Evolutionary conservation across 2,888 invertebrate genomes (phyloP).

Genomic region (Eristalinus sepulchralis): DNA sequence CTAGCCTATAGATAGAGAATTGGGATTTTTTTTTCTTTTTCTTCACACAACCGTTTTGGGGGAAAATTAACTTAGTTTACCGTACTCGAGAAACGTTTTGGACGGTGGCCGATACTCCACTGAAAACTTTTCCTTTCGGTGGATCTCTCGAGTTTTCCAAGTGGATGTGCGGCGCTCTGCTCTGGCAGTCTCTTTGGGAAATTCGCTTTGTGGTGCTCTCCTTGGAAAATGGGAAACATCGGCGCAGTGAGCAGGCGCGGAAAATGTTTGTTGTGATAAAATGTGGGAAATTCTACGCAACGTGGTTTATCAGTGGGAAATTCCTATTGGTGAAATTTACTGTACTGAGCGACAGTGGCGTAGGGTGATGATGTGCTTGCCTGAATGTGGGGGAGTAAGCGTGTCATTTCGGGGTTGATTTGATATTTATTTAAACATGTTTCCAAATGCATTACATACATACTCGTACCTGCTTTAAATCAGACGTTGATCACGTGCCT

Average conservation of each 20-base stretch:
- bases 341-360: slow-evolving; percentile 37
- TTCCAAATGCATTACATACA: too few relatives aligned
- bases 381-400: background rate
- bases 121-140: slow-evolving; percentile 70
- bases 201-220: slow-evolving; percentile 41
- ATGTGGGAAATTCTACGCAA: slow-evolving; percentile 61
- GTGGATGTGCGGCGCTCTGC: slow-evolving; percentile 33
- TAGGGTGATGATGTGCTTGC: slow-evolving; percentile 4
- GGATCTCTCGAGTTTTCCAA: slow-evolving; percentile 67
- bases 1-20: background rate
- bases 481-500: too few relatives aligned
- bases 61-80: slow-evolving; percentile 27
- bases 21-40: background rate
- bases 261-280: slow-evolving; percentile 70
- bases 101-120: slow-evolving; percentile 72
- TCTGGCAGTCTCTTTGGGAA: slow-evolving; percentile 22
- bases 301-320: slow-evolving; percentile 70
- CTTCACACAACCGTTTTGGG: slow-evolving; percentile 54
- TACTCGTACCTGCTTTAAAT: too few relatives aligned
- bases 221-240: slow-evolving; percentile 62
- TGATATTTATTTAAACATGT: too few relatives aligned
- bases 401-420: too few relatives aligned
- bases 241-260: slow-evolving; percentile 55
- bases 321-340: slow-evolving; percentile 34
- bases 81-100: slow-evolving; percentile 66